Conservation (phyloP, 2,113 vertebrate genomes). For the Ptyas mucosa region DNA sequence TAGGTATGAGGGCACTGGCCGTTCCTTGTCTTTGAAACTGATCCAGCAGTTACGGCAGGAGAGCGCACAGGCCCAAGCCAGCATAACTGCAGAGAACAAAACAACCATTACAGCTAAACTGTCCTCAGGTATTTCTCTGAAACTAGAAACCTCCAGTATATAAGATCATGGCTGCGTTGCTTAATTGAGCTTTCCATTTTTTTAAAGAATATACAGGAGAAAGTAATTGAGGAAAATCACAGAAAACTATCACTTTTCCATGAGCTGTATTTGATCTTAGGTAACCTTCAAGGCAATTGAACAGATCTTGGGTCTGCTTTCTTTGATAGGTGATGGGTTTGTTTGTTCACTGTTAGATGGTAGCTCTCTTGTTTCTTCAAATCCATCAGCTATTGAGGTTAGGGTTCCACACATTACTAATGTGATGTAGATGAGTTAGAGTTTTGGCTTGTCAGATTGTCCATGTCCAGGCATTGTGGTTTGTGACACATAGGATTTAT, state of each 20-base stretch:
- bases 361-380: not conserved
- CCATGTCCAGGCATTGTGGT: not conserved
- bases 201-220: not conserved
- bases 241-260: not conserved
- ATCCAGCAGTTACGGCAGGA: slow-evolving; percentile 95
- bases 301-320: not conserved
- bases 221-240: not conserved
- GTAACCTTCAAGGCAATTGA: not conserved
- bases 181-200: not conserved
- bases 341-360: not conserved
- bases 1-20: slow-evolving; percentile 95
- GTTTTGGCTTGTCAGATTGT: not conserved
- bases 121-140: slow-evolving; percentile 74
- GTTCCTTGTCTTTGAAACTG: slow-evolving; percentile 94
- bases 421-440: not conserved
- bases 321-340: not conserved
- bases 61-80: slow-evolving; percentile 86
- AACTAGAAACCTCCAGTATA: not conserved
- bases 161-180: not conserved
- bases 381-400: not conserved
- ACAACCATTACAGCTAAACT: slow-evolving; percentile 77
- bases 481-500: not conserved
- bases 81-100: slow-evolving; percentile 87
- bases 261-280: not conserved
- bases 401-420: not conserved